Percentiles rank a stretch among this genome's conserved stretches.
Conservation (phyloP, 2,888 invertebrate genomes). For the Campaea margaritaria region DNA sequence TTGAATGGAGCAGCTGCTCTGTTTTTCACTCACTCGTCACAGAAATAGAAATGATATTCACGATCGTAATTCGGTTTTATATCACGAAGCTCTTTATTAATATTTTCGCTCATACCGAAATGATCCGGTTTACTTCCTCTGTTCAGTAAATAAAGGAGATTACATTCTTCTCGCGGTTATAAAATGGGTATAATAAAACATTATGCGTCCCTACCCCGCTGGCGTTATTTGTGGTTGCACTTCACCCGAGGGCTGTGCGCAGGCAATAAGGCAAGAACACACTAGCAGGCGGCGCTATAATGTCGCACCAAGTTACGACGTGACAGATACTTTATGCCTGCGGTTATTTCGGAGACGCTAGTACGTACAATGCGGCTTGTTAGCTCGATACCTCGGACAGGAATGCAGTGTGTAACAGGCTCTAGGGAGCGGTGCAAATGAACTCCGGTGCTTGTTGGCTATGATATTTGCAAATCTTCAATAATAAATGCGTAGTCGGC, state of each 20-base stretch:
- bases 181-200: slow-evolving; percentile 78
- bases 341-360: slow-evolving; percentile 53
- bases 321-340: slow-evolving; percentile 61
- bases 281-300: slow-evolving; percentile 57
- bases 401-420: slow-evolving; percentile 51
- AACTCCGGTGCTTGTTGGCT: slow-evolving; percentile 49
- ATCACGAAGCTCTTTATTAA: slow-evolving; percentile 51
- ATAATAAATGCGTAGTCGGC: slow-evolving; percentile 69
- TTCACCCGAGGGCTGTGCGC: slow-evolving; percentile 57
- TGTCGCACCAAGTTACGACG: slow-evolving; percentile 55
- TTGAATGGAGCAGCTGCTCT: too few species aligned
- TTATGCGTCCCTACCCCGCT: slow-evolving; percentile 67
- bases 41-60: slow-evolving; percentile 34
- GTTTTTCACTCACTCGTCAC: slow-evolving; percentile 24
- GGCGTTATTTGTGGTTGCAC: slow-evolving; percentile 75
- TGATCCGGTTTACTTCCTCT: slow-evolving; percentile 66
- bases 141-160: slow-evolving; percentile 74
- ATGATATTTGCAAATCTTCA: slow-evolving; percentile 74
- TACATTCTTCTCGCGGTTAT: slow-evolving; percentile 76
- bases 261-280: slow-evolving; percentile 65
- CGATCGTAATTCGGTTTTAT: slow-evolving; percentile 40
- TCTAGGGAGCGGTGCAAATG: slow-evolving; percentile 60
- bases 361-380: slow-evolving; percentile 46
- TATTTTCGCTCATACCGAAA: slow-evolving; percentile 51
- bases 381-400: slow-evolving; percentile 47